Conservation (phyloP, 2,888 invertebrate genomes). For the Stenchaetothrips biformis region DNA sequence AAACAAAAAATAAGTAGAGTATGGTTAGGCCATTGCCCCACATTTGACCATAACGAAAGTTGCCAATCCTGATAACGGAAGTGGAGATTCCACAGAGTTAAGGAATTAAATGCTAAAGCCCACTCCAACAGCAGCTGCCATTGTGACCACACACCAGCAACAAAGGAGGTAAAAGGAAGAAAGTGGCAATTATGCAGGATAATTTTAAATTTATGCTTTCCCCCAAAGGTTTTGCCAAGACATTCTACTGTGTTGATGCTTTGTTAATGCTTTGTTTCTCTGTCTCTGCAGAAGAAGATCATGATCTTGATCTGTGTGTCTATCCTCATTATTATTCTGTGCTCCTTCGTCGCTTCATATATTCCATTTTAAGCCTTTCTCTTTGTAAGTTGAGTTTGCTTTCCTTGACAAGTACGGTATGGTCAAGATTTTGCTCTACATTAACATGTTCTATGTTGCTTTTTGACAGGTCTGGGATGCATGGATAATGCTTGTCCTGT, state of each 20-base stretch:
- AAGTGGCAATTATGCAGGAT: conserved; percentile 3
- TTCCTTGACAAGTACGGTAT: not conserved
- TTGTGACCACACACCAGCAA: conserved; percentile 16
- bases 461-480: not conserved
- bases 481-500: not conserved
- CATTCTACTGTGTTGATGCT: conserved; percentile 13
- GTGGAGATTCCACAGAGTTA: too few species aligned
- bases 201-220: not conserved
- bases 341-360: not conserved
- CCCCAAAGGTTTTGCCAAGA: not conserved
- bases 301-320: conserved; percentile 86
- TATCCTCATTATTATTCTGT: conserved; percentile 64
- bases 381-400: not conserved
- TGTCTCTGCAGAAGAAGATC: conserved; percentile 79
- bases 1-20: not conserved
- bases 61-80: too few species aligned
- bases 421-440: not conserved
- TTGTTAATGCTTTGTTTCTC: conserved; percentile 37
- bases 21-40: not conserved
- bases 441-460: not conserved
- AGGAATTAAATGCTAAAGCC: too few species aligned
- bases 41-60: not conserved
- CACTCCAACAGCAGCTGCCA: too few species aligned
- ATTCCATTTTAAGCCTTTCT: not conserved
- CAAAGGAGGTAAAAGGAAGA: not conserved